A percentile compares a stretch with the other conserved stretches of the same genome.
Conservation (phyloP, 2,888 invertebrate species). For the Bellardia bayeri region DNA sequence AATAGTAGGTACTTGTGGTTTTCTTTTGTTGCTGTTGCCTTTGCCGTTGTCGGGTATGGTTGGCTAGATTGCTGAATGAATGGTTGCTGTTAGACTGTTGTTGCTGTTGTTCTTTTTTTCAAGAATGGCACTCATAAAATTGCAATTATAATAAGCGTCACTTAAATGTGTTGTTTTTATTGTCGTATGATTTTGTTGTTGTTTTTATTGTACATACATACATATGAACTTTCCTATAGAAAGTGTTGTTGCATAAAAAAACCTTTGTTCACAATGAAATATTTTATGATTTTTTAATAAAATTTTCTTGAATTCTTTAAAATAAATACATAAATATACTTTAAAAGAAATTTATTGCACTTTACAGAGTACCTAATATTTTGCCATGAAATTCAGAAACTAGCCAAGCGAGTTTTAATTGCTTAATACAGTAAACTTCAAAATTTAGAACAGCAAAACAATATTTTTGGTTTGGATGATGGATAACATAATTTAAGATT, state of each 20-base stretch:
- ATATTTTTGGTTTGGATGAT: too few relatives aligned
- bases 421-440: too few relatives aligned
- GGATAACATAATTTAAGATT: too few relatives aligned
- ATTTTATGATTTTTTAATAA: constrained; percentile 4
- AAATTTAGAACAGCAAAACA: too few relatives aligned
- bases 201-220: neutral
- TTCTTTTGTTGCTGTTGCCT: constrained; percentile 60
- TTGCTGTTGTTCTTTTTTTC: constrained; percentile 41
- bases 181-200: constrained; percentile 24
- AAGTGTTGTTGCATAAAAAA: neutral
- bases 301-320: neutral
- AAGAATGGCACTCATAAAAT: constrained; percentile 70
- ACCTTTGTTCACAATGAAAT: neutral
- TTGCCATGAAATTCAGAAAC: too few relatives aligned
- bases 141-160: constrained; percentile 72
- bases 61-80: constrained; percentile 48
- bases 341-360: neutral
- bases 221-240: neutral
- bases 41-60: constrained; percentile 29
- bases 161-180: constrained; percentile 68
- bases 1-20: constrained; percentile 70
- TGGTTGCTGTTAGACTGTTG: neutral
- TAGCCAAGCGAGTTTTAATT: too few relatives aligned
- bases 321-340: neutral
- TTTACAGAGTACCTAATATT: too few relatives aligned